Evolutionary conservation across 2,888 invertebrate species (phyloP).

Genomic region (Tryphoninae sp.): DNA sequence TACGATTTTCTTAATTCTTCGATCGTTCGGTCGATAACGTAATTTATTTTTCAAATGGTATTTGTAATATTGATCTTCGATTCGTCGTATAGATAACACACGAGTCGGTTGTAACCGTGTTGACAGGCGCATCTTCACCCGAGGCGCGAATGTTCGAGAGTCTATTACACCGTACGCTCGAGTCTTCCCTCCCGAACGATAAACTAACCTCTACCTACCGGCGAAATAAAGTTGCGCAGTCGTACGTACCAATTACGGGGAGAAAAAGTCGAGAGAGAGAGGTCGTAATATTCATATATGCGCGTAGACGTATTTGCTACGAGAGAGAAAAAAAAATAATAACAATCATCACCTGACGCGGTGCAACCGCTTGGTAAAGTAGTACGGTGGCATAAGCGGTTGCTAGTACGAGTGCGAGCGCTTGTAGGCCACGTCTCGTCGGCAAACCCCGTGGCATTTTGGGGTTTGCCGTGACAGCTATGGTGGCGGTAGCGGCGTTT

Average conservation of each 20-base stretch:
- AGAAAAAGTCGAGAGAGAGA: neutral
- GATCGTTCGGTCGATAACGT: too few relatives aligned
- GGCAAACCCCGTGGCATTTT: slow-evolving; percentile 81
- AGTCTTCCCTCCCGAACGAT: neutral
- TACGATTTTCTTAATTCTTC: too few relatives aligned
- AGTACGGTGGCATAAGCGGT: slow-evolving; percentile 85
- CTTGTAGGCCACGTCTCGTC: slow-evolving; percentile 80
- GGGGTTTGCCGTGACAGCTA: slow-evolving; percentile 79
- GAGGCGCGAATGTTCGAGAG: neutral
- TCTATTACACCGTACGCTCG: neutral
- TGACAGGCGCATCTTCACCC: too few relatives aligned
- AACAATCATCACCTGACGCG: slow-evolving; percentile 81
- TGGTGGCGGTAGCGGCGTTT: slow-evolving; percentile 80
- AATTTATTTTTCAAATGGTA: too few relatives aligned
- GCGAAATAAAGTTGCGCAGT: neutral
- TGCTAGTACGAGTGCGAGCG: slow-evolving; percentile 81
- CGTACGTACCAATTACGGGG: neutral
- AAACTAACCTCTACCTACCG: neutral
- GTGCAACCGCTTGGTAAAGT: slow-evolving; percentile 85
- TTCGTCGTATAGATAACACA: too few relatives aligned
- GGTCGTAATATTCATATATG: neutral
- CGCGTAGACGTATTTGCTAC: neutral
- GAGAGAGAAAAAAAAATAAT: slow-evolving; percentile 59
- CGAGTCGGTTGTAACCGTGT: too few relatives aligned
- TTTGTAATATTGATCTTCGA: too few relatives aligned